Evolutionary conservation across 2,113 vertebrate genomes (phyloP).

Genomic region (Casuarius casuarius): DNA sequence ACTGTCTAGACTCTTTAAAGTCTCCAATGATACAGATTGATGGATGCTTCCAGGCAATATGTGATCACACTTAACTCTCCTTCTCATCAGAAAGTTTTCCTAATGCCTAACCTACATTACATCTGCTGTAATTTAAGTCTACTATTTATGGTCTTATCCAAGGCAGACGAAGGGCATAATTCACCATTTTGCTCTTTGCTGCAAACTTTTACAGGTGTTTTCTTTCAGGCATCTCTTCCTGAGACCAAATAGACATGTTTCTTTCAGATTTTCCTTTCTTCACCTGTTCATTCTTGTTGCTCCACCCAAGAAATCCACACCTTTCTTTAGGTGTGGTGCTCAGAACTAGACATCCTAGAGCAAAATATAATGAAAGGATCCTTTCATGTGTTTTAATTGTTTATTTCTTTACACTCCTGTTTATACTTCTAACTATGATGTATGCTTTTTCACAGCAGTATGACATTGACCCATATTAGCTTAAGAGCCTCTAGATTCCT

Average conservation of each 20-base stretch:
- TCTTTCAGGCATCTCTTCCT: background rate
- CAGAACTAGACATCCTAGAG: background rate
- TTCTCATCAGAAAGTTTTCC: background rate
- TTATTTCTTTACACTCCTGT: background rate
- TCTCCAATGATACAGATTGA: background rate
- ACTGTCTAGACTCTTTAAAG: background rate
- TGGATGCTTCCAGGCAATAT: background rate
- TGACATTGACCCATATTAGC: background rate
- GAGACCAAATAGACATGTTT: background rate
- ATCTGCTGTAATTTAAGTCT: background rate
- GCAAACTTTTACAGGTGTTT: background rate
- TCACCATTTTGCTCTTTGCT: background rate
- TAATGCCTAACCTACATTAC: background rate
- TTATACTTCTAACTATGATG: background rate
- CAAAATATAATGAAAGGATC: background rate
- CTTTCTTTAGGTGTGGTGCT: background rate
- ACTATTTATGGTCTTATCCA: background rate
- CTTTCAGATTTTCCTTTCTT: background rate
- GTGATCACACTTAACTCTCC: background rate
- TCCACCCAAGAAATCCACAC: background rate
- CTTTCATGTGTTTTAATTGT: background rate
- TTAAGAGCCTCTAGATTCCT: background rate
- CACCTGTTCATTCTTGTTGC: background rate
- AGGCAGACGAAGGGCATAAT: background rate
- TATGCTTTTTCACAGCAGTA: background rate